phyloP scores from a whole-genome alignment of 2,113 vertebrate species.

The Gambusia affinis region DNA sequence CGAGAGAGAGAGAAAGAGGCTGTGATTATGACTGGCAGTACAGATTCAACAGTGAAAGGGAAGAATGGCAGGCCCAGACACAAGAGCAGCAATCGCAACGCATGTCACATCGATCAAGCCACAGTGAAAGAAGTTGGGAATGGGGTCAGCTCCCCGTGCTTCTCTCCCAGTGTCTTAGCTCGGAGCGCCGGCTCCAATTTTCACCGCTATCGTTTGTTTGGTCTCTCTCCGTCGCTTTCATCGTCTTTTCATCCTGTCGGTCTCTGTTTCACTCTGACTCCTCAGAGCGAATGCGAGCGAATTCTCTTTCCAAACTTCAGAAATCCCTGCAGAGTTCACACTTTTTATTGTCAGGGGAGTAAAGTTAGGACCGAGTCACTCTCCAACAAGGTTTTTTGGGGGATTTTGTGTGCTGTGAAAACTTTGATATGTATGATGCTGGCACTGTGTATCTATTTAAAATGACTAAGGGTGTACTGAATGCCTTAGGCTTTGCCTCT shows the following conservation, averaged over 20 bases:
- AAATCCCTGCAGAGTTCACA: conserved; percentile 6
- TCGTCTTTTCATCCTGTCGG: conserved; percentile 23
- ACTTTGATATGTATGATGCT: not conserved
- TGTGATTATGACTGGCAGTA: conserved; percentile 63
- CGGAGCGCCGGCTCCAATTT: conserved; percentile 35
- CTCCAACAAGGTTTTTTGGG: not conserved
- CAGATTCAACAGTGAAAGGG: conserved; percentile 39
- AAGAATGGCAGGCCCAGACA: conserved; percentile 34
- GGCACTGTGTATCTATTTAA: not conserved
- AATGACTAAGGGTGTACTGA: not conserved
- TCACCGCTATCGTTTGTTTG: conserved; percentile 43
- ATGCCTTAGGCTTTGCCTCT: no score
- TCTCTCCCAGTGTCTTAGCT: conserved; percentile 39
- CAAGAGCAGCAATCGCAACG: conserved; percentile 59
- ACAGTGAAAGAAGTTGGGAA: conserved; percentile 53
- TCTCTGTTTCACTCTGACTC: conserved; percentile 25
- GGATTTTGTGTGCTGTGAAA: not conserved
- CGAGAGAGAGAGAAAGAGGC: conserved; percentile 23
- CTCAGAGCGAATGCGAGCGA: not conserved
- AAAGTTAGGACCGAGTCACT: conserved; percentile 1
- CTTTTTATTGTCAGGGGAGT: not conserved
- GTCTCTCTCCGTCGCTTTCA: conserved; percentile 30
- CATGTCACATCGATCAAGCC: conserved; percentile 79
- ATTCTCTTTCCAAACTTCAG: conserved; percentile 22
- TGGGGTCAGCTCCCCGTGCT: conserved; percentile 52